A percentile compares a stretch with the other conserved stretches of the same genome.
Conservation (phyloP, 1,140 invertebrate species). For the Trichogramma pretiosum region DNA sequence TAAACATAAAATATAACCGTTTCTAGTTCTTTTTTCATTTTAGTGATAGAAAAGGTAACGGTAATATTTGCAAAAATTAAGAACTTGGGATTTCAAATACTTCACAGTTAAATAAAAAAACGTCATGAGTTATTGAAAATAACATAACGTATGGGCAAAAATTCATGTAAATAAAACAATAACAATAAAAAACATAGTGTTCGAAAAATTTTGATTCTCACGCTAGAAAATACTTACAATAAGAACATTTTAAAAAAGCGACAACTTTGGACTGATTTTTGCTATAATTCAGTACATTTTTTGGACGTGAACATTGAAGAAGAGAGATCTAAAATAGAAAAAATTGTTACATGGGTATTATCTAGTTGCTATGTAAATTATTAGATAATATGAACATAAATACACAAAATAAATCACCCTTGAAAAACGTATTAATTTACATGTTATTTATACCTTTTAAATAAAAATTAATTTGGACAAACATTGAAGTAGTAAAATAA, state of each 20-base stretch:
- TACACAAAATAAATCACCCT: conserved; percentile 33
- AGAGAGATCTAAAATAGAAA: conserved; percentile 25
- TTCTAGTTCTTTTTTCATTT: conserved; percentile 16
- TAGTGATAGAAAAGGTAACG: conserved; percentile 9
- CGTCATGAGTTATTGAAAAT: too few relatives aligned
- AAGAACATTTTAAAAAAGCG: conserved; percentile 12
- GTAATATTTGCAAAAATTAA: background rate
- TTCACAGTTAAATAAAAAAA: too few relatives aligned
- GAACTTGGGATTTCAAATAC: too few relatives aligned
- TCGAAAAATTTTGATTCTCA: conserved; percentile 27
- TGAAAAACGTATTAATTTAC: conserved; percentile 20
- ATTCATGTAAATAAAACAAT: conserved; percentile 34
- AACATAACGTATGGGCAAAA: too few relatives aligned
- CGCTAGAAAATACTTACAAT: too few relatives aligned
- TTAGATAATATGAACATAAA: conserved; percentile 27
- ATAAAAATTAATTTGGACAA: conserved; percentile 24
- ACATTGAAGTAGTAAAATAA: conserved; percentile 33
- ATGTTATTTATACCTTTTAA: conserved; percentile 17
- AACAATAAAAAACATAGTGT: too few relatives aligned
- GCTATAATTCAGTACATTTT: too few relatives aligned
- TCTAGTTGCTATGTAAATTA: conserved; percentile 35
- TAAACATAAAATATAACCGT: too few relatives aligned
- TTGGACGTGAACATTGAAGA: too few relatives aligned
- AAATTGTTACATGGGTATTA: conserved; percentile 31
- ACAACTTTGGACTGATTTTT: conserved; percentile 29